Base-by-base conservation (phyloP, 2,888 invertebrate genomes). In the Baronia brevicornis region DNA sequence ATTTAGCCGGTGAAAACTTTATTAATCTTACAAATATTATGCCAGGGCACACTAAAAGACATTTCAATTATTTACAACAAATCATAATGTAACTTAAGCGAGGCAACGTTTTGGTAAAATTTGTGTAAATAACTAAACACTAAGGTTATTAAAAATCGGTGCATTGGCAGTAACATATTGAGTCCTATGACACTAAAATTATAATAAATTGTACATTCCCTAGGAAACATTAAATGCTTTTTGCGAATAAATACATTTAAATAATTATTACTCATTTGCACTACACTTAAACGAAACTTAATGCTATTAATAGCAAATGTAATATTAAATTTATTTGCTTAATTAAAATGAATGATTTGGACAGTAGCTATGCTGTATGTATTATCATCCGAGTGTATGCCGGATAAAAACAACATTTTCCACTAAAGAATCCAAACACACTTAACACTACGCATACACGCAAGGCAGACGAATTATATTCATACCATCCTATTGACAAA, bases 61-160 rank as follows among this genome's bases (percentile, higher is more conserved):
- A 56, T 54, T 53, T 60, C 48, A 62, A 62, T 58, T 65, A 73
- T 70, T 66, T 74, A 77, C 65, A 72, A 66, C 57, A 69, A 63
- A 69, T 46, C 43, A 51, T 54, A 58, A 73, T 70, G 66, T 69
- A 80, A 73, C 69, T 63, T 77, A 79, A 75, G 82, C 82, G 82
- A 84, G 82, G 82, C 82, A 78, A 57, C 72, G 62, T 75, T 82
- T 84, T 84, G 82, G 82, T 84, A 82, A 78, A 71, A 69, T 63
- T 72, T 70, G 59, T 66, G 69, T 64, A 71, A 72, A 72, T 69
- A 68, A 68, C 23, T 36, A 36, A 36, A 72, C 40, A 59, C 58
- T 68, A 56, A 33, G 46, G 38, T 44, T 53, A 48, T 9, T 49
- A 46, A 19, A 32, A 8, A 20, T 21, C 26, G 30, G 33, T 39